Base-by-base conservation (phyloP, 2,797 vertebrate species). In the Apogon talboti region DNA sequence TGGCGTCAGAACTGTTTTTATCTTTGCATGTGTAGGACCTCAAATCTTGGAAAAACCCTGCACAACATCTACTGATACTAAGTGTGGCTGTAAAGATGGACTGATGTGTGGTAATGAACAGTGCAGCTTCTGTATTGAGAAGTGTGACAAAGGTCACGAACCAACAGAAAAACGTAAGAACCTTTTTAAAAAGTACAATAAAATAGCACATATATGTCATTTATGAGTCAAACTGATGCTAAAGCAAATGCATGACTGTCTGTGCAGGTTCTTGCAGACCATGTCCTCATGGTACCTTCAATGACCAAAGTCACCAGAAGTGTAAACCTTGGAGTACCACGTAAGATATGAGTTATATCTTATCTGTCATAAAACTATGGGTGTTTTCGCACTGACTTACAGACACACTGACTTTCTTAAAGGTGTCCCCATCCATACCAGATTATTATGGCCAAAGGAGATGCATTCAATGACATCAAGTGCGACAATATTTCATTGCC, bases 231-330 rank as follows among this genome's bases (percentile, higher is more conserved):
- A 2, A 21, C 9, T 48, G 13, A n/a, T 6, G 12, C 1, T 1
- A 44, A 3, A 4, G 55, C 1, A 76, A 8, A 40, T 61, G 9
- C 52, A 18, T 56, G 11, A 11, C 6, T 57, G 3, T 72, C 14
- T 77, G 13, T 6, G 11, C 87, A 95, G 94, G 87, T 47, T 50
- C 41, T 2, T 95, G 94, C 73, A 76, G 13, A 35, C 37, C 71
- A 4, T 95, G 94, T 75, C 87, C 89, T 11, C 0, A 76, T 0
- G 91, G 91, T 78, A 91, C 66, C 16, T 95, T 92, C 81, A 94
- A 90, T 6, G 71, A 94, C 67, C 33, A 90, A 68, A 75, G 14
- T 7, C 84, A 94, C 37, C 70, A 84, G 53, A 71, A 11, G 43
- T 95, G 94, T 64, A 90, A 80, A 84, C 78, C 88, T n/a, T 87